Percentiles rank a stretch among this genome's conserved stretches.
Conservation (phyloP, 2,888 invertebrate genomes). For the Sinohyriopsis cumingii region DNA sequence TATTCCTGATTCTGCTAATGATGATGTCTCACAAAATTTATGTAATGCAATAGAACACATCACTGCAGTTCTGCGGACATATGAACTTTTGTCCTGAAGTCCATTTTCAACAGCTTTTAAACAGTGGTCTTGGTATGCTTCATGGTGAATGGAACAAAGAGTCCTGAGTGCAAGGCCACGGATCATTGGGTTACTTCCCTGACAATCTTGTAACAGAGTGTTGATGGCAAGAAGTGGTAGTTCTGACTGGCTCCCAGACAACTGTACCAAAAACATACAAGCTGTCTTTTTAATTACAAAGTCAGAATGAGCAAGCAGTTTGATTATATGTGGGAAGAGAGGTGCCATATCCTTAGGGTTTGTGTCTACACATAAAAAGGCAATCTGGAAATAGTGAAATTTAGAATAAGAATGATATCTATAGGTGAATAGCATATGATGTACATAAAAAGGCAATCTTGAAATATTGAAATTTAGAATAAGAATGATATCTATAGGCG, state of each 20-base stretch:
- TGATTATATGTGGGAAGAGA: slow-evolving; percentile 59
- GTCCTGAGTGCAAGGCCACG: slow-evolving; percentile 65
- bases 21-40: slow-evolving; percentile 4
- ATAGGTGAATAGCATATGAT: too few relatives aligned
- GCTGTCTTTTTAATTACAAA: slow-evolving; percentile 62
- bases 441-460: too few relatives aligned
- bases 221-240: slow-evolving; percentile 66
- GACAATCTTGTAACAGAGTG: slow-evolving; percentile 65
- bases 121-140: slow-evolving; percentile 53
- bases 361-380: slow-evolving; percentile 4
- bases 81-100: slow-evolving; percentile 63
- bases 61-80: slow-evolving; percentile 65
- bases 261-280: slow-evolving; percentile 48
- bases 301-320: slow-evolving; percentile 63
- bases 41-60: slow-evolving; percentile 25
- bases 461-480: too few relatives aligned
- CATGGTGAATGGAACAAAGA: slow-evolving; percentile 51
- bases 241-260: slow-evolving; percentile 49
- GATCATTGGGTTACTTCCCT: slow-evolving; percentile 67
- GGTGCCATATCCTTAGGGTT: slow-evolving; percentile 39
- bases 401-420: too few relatives aligned
- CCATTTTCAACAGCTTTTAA: slow-evolving; percentile 41
- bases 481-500: too few relatives aligned
- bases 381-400: too few relatives aligned
- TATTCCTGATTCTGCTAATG: slow-evolving; percentile 41